phyloP scores from a whole-genome alignment of 2,113 vertebrate species.

The Alethe diademata region DNA sequence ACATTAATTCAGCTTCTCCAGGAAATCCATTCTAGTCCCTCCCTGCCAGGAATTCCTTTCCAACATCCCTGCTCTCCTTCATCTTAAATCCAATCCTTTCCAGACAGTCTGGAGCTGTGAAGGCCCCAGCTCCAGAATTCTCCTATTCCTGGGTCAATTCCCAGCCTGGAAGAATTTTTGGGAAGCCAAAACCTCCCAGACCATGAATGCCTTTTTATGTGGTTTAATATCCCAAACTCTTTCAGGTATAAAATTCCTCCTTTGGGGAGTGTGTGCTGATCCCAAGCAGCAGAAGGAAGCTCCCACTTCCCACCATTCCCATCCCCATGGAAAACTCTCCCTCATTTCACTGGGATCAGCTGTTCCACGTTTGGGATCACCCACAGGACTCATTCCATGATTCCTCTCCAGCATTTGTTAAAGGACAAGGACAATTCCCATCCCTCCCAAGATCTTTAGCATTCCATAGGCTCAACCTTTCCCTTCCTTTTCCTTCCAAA shows the following conservation, averaged over 20 bases:
- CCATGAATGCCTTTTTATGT: background rate
- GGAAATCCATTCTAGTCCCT: background rate
- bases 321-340: background rate
- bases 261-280: rapidly evolving
- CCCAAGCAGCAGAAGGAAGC: background rate
- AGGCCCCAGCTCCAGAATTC: background rate
- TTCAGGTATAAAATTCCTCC: background rate
- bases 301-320: rapidly evolving
- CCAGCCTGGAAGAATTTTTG: background rate
- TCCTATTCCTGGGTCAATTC: background rate
- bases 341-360: rapidly evolving
- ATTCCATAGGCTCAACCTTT: background rate
- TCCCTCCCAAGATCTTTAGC: background rate
- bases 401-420: background rate
- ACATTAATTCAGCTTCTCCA: background rate
- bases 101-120: background rate
- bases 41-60: background rate
- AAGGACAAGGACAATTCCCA: background rate
- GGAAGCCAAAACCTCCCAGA: background rate
- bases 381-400: background rate
- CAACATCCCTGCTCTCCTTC: background rate
- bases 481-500: background rate
- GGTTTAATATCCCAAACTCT: background rate
- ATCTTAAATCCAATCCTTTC: background rate
- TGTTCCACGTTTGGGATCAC: background rate